Conservation (phyloP, 2,888 invertebrate species). For the Escarpia spicata region DNA sequence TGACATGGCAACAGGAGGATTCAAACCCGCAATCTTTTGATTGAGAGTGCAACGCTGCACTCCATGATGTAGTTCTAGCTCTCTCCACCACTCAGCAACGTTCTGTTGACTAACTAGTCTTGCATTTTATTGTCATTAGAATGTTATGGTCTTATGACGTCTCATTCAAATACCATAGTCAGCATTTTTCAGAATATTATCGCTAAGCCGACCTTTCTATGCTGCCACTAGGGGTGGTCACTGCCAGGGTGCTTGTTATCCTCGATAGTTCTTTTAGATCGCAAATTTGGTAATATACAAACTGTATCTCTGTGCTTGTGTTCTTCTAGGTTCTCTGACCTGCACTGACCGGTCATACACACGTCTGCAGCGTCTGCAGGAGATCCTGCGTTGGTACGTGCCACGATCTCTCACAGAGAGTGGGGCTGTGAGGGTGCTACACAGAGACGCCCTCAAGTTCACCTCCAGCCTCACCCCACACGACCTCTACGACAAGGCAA, state of each 20-base stretch:
- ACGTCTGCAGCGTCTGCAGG: slow-evolving; percentile 38
- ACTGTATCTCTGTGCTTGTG: background rate
- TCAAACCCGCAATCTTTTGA: no score
- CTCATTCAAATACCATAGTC: no score
- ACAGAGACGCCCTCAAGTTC: slow-evolving; percentile 14
- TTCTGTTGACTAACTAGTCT: no score
- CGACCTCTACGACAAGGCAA: background rate
- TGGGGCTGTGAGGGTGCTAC: background rate
- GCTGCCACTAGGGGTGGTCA: no score
- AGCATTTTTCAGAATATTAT: no score
- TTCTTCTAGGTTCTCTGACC: slow-evolving; percentile 32
- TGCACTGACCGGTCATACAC: slow-evolving; percentile 44
- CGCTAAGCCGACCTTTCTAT: no score
- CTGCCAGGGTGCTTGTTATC: no score
- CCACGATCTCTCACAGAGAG: slow-evolving; percentile 22
- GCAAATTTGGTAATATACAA: background rate
- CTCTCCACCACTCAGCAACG: no score
- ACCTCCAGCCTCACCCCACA: background rate
- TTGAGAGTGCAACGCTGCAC: no score
- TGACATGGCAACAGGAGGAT: no score
- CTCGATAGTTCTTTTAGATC: background rate
- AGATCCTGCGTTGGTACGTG: slow-evolving; percentile 36
- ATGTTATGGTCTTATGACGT: no score
- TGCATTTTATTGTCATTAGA: background rate
- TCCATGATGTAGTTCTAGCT: no score